phyloP scores from a whole-genome alignment of 2,113 vertebrate genomes.

The Barbus barbus region DNA sequence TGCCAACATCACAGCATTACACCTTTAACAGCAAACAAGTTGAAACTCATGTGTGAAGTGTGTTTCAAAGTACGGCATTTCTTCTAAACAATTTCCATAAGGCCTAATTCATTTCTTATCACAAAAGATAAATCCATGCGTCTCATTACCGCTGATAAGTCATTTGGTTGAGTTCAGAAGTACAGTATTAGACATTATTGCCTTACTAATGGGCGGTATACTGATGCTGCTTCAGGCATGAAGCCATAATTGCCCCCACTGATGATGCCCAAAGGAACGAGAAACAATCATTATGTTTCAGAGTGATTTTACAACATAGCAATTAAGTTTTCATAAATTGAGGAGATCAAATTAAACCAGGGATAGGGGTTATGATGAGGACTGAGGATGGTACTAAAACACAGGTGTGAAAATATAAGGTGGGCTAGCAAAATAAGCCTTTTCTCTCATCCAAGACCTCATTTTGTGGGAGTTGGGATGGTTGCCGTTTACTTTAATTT shows the following conservation, averaged over 20 bases:
- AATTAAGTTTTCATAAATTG: slow-evolving; percentile 48
- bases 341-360: slow-evolving; percentile 11
- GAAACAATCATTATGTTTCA: slow-evolving; percentile 51
- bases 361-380: background rate
- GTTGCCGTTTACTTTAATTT: background rate
- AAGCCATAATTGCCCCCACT: slow-evolving; percentile 48
- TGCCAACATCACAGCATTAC: slow-evolving; percentile 15
- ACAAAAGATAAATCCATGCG: slow-evolving; percentile 32
- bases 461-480: background rate
- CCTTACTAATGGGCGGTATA: slow-evolving; percentile 46
- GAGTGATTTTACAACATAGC: slow-evolving; percentile 35
- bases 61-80: slow-evolving; percentile 21
- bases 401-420: slow-evolving; percentile 12
- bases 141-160: slow-evolving; percentile 48
- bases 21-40: slow-evolving; percentile 8
- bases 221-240: slow-evolving; percentile 51
- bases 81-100: slow-evolving; percentile 29
- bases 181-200: slow-evolving; percentile 61
- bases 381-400: background rate
- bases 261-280: slow-evolving; percentile 44
- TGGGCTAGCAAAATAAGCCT: background rate
- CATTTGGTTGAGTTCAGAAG: slow-evolving; percentile 59
- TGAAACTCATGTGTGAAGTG: background rate
- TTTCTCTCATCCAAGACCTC: no score
- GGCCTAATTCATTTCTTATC: slow-evolving; percentile 17